A percentile compares a stretch with the other conserved stretches of the same genome.
phyloP scores from a whole-genome alignment of 2,797 vertebrate species.

The Tamandua tetradactyla region DNA sequence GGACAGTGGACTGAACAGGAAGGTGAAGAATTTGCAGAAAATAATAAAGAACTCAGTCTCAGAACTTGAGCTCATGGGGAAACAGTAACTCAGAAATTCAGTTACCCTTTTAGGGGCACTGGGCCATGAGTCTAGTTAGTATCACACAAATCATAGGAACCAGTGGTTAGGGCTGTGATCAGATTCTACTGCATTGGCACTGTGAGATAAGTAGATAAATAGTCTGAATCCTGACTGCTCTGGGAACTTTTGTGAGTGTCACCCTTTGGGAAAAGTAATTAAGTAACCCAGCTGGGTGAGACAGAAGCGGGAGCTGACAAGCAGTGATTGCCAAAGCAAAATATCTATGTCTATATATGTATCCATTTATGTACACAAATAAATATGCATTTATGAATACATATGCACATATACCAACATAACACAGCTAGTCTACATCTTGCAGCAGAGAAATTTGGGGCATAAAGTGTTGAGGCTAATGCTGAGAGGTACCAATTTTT shows the following conservation, averaged over 20 bases:
- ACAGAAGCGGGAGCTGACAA: slow-evolving; percentile 53
- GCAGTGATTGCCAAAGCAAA: slow-evolving; percentile 63
- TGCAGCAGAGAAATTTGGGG: background rate
- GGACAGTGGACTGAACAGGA: background rate
- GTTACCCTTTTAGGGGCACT: background rate
- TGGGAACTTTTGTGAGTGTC: background rate
- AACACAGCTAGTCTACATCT: background rate
- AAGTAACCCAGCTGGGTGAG: slow-evolving; percentile 58
- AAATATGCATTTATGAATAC: slow-evolving; percentile 64
- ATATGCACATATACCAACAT: slow-evolving; percentile 9
- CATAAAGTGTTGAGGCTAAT: background rate
- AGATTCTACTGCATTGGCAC: background rate
- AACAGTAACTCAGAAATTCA: background rate
- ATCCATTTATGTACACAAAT: slow-evolving; percentile 65
- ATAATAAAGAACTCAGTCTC: background rate
- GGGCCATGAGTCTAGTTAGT: background rate
- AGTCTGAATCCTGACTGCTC: slow-evolving; percentile 2
- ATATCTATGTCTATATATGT: slow-evolving; percentile 55
- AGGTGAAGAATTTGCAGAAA: background rate
- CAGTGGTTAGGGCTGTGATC: background rate
- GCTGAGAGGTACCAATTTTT: background rate
- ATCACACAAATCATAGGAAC: background rate
- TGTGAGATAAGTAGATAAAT: background rate
- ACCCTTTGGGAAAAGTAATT: slow-evolving; percentile 51
- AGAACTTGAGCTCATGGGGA: background rate